Base-by-base conservation (phyloP, 2,888 invertebrate genomes). In the Trichacis sp. region DNA sequence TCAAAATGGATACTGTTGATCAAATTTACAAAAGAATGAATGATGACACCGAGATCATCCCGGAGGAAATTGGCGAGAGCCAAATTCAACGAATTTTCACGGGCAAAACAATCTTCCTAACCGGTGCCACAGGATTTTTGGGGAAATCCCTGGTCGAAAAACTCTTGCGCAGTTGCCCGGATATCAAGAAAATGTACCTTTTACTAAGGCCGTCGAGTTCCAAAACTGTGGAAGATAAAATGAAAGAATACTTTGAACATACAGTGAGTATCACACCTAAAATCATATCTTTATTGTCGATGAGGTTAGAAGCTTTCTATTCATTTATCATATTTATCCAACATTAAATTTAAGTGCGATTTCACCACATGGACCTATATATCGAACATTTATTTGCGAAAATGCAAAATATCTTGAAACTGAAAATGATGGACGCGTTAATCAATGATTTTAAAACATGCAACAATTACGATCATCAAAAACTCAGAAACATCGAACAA, bases 131-230 rank as follows among this genome's bases (percentile, higher is more conserved):
- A 3, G 76, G 74, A 30, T 75, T 72, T 54, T 38, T 77, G 2
- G 79, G 78, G 0, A 77, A 69, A 67, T 38, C 59, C 24, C 45
- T 77, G 5, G 57, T 77, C 11, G 79, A 80, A 57, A 80, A 79
- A 55, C 24, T 79, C 0, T 49, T 79, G 5, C 60, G 76, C 3
- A 55, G 67, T 2, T 77, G 77, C 47, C 48, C 64, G 1, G 75
- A 70, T 4, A 45, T 78, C 0, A 70, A 72, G 11, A 74, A 62
- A 33, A 63, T 79, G 8, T 79, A 74, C 42, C 15, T 77, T 1
- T 42, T 78, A 6, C 40, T 74, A 19, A 59, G 72, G 19, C 40
- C 52, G 12, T 67, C 69, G 0, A 64, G 62, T 6, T 46, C 48
- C 30, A 6, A 33, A 1, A 30, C 69, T 0, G 11, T 51, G 0